Evolutionary conservation across 1,140 invertebrate species (phyloP).

Genomic region (Centruroides vittatus): DNA sequence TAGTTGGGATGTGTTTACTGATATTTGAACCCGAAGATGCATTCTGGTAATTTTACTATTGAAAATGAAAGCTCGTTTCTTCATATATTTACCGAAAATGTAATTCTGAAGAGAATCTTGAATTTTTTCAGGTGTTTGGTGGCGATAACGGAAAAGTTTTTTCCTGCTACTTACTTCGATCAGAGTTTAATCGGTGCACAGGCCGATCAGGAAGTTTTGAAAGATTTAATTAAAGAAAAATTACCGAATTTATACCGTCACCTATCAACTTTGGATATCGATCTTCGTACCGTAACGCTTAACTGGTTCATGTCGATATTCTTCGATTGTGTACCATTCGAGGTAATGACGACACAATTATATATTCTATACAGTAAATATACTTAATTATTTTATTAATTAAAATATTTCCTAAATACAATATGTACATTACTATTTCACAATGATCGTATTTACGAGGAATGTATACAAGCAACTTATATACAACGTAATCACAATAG

Average conservation of each 20-base stretch:
- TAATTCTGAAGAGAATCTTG: too few species aligned
- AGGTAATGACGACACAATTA: conserved; percentile 19
- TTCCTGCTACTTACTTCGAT: conserved; percentile 35
- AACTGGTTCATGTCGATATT: conserved; percentile 45
- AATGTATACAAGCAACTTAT: too few species aligned
- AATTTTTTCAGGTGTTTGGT: conserved; percentile 30
- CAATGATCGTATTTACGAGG: too few species aligned
- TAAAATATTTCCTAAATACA: too few species aligned
- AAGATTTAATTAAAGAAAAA: conserved; percentile 38
- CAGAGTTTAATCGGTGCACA: conserved; percentile 32
- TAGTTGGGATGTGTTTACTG: conserved; percentile 41
- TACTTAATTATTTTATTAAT: too few species aligned
- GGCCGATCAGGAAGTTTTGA: conserved; percentile 35
- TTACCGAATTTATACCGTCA: conserved; percentile 34
- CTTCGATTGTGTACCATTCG: conserved; percentile 38
- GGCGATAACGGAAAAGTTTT: conserved; percentile 37
- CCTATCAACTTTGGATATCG: conserved; percentile 33
- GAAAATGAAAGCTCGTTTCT: too few species aligned
- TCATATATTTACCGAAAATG: too few species aligned
- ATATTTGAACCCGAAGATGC: conserved; percentile 42
- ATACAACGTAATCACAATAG: too few species aligned
- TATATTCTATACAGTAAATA: too few species aligned
- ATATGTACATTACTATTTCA: too few species aligned
- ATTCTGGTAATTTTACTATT: conserved; percentile 31
- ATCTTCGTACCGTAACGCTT: conserved; percentile 34